A percentile compares a stretch with the other conserved stretches of the same genome.
These are phyloP conservation scores for Geodia barretti DNA, from an alignment of 37 sponge, comb jelly and placozoan genomes.

Conservation along the genomic window DNA sequence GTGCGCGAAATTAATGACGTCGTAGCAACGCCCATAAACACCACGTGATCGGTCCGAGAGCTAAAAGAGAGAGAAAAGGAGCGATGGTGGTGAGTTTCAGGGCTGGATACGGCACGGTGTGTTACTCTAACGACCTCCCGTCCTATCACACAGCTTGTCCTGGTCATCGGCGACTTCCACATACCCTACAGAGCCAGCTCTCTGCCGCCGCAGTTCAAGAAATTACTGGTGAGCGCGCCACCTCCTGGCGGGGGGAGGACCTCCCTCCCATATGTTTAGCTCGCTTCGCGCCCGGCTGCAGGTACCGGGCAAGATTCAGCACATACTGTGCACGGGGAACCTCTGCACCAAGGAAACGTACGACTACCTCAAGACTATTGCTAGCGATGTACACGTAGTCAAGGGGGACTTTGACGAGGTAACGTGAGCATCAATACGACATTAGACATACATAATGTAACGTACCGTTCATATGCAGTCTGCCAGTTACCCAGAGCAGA, in stretches of 20 bases:
- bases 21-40: not conserved
- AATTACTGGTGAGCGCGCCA: slow-evolving; percentile 78
- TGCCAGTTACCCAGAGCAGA: slow-evolving; percentile 91
- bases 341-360: slow-evolving; percentile 93
- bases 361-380: slow-evolving; percentile 97
- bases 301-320: slow-evolving; percentile 99
- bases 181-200: slow-evolving; percentile 90
- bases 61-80: not conserved
- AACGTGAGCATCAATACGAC: not conserved
- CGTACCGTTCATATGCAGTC: slow-evolving; percentile 33
- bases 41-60: slow-evolving; percentile 48
- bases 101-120: too few relatives aligned
- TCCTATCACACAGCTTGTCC: slow-evolving; percentile 69
- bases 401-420: slow-evolving; percentile 99
- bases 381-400: slow-evolving; percentile 94
- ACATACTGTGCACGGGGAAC: slow-evolving; percentile 98
- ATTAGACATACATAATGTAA: not conserved
- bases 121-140: not conserved
- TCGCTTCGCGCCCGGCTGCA: too few relatives aligned
- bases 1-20: slow-evolving; percentile 17
- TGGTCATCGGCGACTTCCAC: slow-evolving; percentile 98
- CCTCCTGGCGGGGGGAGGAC: not conserved
- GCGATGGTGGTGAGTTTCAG: slow-evolving; percentile 67
- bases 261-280: too few relatives aligned
- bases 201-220: slow-evolving; percentile 96